Evolutionary conservation across 2,113 vertebrate species (phyloP).

Genomic region (Fulmarus glacialis): DNA sequence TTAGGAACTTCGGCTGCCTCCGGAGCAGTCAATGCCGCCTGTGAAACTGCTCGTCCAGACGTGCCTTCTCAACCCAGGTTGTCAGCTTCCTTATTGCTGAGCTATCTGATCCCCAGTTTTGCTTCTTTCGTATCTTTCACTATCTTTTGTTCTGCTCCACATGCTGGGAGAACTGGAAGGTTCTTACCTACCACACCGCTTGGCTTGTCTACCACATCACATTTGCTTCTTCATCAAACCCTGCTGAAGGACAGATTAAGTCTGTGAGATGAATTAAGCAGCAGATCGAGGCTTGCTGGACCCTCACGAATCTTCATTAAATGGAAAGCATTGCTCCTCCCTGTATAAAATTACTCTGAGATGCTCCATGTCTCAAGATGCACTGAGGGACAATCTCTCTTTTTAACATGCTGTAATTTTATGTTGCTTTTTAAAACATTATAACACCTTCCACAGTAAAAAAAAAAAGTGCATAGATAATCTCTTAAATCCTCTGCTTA

Average conservation of each 20-base stretch:
- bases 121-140: not conserved
- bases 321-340: not conserved
- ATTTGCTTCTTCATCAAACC: not conserved
- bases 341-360: not conserved
- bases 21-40: not conserved
- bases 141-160: not conserved
- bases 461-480: not conserved
- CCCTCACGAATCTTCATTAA: not conserved
- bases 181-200: not conserved
- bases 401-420: not conserved
- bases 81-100: not conserved
- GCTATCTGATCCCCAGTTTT: not conserved
- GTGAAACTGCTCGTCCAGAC: not conserved
- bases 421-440: not conserved
- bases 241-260: not conserved
- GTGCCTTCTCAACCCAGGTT: not conserved
- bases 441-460: not conserved
- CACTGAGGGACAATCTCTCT: not conserved
- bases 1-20: not conserved
- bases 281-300: not conserved
- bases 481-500: not conserved
- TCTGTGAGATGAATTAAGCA: not conserved
- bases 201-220: not conserved
- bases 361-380: not conserved
- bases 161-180: not conserved